phyloP scores from a whole-genome alignment of 2,888 invertebrate species.

The Acleris emargana region DNA sequence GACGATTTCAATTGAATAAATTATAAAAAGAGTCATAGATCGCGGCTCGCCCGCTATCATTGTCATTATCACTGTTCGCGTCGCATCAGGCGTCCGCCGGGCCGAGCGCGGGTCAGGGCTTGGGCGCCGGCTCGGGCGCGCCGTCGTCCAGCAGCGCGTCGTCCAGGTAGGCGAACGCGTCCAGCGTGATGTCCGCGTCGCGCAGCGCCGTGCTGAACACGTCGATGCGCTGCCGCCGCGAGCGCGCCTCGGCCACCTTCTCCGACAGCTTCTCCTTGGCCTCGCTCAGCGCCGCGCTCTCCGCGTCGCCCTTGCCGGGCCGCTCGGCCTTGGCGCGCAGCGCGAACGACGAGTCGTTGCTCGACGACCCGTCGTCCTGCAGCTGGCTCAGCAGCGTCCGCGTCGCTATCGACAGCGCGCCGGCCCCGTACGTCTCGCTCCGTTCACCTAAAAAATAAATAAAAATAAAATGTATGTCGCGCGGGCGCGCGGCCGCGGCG shows the following conservation, averaged over 20 bases:
- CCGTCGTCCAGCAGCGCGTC: slow-evolving; percentile 73
- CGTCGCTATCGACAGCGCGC: slow-evolving; percentile 71
- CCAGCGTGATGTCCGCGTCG: slow-evolving; percentile 79
- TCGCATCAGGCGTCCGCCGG: too few species aligned
- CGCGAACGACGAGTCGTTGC: slow-evolving; percentile 80
- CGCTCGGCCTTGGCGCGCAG: slow-evolving; percentile 63
- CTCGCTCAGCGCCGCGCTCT: slow-evolving; percentile 70
- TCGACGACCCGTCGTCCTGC: slow-evolving; percentile 81
- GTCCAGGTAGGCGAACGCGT: slow-evolving; percentile 80
- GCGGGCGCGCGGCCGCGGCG: background rate
- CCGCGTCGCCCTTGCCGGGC: slow-evolving; percentile 56
- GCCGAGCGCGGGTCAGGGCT: too few species aligned
- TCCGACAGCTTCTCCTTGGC: slow-evolving; percentile 74
- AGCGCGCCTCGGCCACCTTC: slow-evolving; percentile 72
- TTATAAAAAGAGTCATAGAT: too few species aligned
- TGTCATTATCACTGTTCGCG: too few species aligned
- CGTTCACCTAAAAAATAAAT: slow-evolving; percentile 66
- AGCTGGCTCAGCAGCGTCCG: slow-evolving; percentile 79
- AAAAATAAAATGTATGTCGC: slow-evolving; percentile 13
- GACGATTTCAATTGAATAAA: too few species aligned
- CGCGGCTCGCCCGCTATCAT: too few species aligned
- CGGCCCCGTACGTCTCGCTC: slow-evolving; percentile 69
- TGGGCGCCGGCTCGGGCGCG: slow-evolving; percentile 11
- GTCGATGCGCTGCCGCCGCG: slow-evolving; percentile 77
- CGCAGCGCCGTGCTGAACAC: slow-evolving; percentile 81